Base-by-base conservation (phyloP, 2,113 vertebrate genomes). In the Hiodon tergisus region DNA sequence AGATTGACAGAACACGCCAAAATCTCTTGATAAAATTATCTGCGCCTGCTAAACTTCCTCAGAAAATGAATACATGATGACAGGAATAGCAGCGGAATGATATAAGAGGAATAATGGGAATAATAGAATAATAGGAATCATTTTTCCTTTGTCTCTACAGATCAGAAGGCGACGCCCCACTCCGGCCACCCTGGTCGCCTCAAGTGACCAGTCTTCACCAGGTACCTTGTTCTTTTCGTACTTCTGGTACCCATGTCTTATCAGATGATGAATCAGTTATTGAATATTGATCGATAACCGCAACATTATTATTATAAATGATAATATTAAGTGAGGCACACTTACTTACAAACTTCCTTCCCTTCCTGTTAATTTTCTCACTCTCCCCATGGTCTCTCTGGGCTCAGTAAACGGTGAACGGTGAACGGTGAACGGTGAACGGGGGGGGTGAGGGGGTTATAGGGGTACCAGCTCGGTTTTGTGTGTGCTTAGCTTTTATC, bases 171-270 rank as follows among this genome's bases (percentile, higher is more conserved):
- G 95, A 11, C 90, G 95, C 72, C 95, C 95, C 0, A 97, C 95
- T 50, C 95, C 95, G 5, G 95, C 95, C 55, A 95, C 94, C 58
- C 88, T 97, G 54, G 94, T 97, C 71, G 92, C 94, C 73, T 96
- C 94, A 87, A 95, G 95, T 78, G 95, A 97, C 87, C 95, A 95
- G 54, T 97, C 95, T 4, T 97, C 95, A 71, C 95, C 95, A 85
- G 95, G 95, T 97, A 88, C 88, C 79, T 50, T 62, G 58, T 46
- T 59, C 65, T 13, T 54, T 50, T 60, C 65, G 4, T 71, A 70
- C 65, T 4, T 47, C 51, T 48, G 3, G 31, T 31, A 31, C 31
- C 31, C 31, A 31, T 31, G 31, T 31, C 31, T 31, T 31, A 31
- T 31, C 31, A 31, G 31, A 31, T 31, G 31, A 31, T 31, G 2